Percentiles rank a stretch among this genome's conserved stretches.
Conservation (phyloP, 2,888 invertebrate species). For the Eudasyphora cyanicolor region DNA sequence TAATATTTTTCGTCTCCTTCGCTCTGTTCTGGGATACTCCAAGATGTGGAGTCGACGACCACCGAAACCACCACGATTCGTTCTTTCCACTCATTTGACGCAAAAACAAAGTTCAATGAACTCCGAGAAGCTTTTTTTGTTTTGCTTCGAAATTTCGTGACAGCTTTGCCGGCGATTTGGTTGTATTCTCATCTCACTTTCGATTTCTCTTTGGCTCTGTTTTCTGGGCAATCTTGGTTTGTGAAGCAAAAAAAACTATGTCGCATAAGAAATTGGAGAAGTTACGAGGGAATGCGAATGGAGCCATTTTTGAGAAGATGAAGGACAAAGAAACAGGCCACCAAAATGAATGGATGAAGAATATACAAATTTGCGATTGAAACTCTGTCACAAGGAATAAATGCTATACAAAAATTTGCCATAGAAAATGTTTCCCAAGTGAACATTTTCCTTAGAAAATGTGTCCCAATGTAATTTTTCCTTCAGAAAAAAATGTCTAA, state of each 20-base stretch:
- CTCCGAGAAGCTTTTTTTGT: conserved; percentile 43
- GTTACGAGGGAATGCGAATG: neutral
- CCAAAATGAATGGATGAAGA: neutral
- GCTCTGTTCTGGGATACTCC: neutral
- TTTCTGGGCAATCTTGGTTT: neutral
- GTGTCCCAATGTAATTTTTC: no score
- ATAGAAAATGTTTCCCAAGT: no score
- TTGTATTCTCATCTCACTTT: neutral
- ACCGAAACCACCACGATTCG: neutral
- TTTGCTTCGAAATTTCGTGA: neutral
- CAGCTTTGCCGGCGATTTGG: neutral
- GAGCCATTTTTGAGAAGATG: neutral
- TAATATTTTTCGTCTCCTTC: neutral
- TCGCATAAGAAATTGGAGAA: neutral
- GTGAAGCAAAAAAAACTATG: neutral
- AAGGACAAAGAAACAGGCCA: neutral
- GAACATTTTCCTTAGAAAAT: no score
- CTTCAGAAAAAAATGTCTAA: no score
- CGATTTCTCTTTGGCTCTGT: neutral
- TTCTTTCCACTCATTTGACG: neutral
- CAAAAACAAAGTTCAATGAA: conserved; percentile 55
- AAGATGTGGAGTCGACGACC: neutral
- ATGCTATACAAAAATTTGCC: no score
- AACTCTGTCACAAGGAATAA: no score
- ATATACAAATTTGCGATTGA: neutral